Evolutionary conservation across 1,140 invertebrate species (phyloP).

Genomic region (Drosophila ohnishii): DNA sequence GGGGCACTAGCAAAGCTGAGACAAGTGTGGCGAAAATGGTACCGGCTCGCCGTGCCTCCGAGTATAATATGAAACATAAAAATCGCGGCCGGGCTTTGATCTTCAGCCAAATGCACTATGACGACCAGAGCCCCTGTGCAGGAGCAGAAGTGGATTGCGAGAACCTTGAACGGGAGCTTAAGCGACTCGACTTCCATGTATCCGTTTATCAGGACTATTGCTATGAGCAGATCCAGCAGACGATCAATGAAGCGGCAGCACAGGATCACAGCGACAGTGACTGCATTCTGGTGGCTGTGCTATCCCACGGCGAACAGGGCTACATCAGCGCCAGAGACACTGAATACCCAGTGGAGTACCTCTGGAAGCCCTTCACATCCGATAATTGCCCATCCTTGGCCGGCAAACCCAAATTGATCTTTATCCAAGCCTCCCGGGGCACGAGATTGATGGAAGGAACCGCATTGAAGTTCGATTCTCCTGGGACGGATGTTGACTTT

Average conservation of each 20-base stretch:
- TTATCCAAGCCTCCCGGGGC: slow-evolving; percentile 96
- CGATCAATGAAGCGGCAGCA: slow-evolving; percentile 87
- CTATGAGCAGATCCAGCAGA: slow-evolving; percentile 86
- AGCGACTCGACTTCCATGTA: slow-evolving; percentile 90
- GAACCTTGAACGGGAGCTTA: slow-evolving; percentile 87
- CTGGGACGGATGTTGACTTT: slow-evolving; percentile 92
- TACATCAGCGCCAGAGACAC: slow-evolving; percentile 88
- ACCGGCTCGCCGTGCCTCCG: slow-evolving; percentile 87
- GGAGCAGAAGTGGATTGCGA: slow-evolving; percentile 90
- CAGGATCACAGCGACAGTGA: slow-evolving; percentile 91
- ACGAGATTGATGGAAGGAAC: slow-evolving; percentile 91
- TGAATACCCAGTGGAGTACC: slow-evolving; percentile 87
- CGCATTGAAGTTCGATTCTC: slow-evolving; percentile 89
- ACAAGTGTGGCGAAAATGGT: slow-evolving; percentile 85
- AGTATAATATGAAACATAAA: slow-evolving; percentile 94
- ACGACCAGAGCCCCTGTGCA: no score
- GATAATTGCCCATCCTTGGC: slow-evolving; percentile 93
- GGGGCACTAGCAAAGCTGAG: neutral
- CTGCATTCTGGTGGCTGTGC: slow-evolving; percentile 91
- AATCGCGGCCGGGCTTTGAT: slow-evolving; percentile 92
- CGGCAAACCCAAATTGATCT: slow-evolving; percentile 96
- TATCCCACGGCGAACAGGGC: slow-evolving; percentile 95
- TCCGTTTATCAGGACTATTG: slow-evolving; percentile 86
- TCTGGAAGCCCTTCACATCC: slow-evolving; percentile 94
- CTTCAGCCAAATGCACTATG: slow-evolving; percentile 94